phyloP scores from a whole-genome alignment of 2,888 invertebrate species.

The Harpalus rubripes region DNA sequence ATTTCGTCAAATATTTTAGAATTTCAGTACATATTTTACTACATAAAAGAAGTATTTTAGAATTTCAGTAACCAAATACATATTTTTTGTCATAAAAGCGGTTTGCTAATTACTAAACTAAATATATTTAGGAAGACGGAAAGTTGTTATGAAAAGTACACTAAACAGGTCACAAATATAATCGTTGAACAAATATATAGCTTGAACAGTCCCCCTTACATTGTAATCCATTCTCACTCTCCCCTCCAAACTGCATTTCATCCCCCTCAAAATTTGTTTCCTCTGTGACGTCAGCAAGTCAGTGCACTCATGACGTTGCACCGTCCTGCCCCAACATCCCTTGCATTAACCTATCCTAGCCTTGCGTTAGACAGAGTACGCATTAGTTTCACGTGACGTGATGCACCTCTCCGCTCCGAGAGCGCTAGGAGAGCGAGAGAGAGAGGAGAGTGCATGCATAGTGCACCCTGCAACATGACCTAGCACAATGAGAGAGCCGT shows the following conservation, averaged over 20 bases:
- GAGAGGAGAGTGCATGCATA: background rate
- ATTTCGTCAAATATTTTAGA: too few species aligned
- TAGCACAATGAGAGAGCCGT: constrained; percentile 10
- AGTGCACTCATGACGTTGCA: constrained; percentile 4
- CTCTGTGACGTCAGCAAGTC: background rate
- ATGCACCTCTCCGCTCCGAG: background rate
- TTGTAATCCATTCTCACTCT: background rate
- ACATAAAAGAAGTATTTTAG: too few species aligned
- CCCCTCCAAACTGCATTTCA: background rate
- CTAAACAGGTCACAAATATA: too few species aligned
- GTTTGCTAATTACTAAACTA: too few species aligned
- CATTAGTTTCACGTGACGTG: background rate
- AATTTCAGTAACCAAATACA: too few species aligned
- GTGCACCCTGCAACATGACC: constrained; percentile 27
- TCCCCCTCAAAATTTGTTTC: background rate
- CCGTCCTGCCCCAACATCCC: constrained; percentile 26
- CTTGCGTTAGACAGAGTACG: background rate
- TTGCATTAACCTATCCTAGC: background rate
- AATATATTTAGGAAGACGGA: too few species aligned
- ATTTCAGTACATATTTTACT: too few species aligned
- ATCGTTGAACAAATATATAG: background rate
- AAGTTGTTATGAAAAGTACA: too few species aligned
- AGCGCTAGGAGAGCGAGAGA: background rate
- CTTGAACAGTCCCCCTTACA: background rate
- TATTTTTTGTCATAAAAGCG: too few species aligned